Evolutionary conservation across 2,888 invertebrate genomes (phyloP).

Genomic region (Dolichopus griseipennis): DNA sequence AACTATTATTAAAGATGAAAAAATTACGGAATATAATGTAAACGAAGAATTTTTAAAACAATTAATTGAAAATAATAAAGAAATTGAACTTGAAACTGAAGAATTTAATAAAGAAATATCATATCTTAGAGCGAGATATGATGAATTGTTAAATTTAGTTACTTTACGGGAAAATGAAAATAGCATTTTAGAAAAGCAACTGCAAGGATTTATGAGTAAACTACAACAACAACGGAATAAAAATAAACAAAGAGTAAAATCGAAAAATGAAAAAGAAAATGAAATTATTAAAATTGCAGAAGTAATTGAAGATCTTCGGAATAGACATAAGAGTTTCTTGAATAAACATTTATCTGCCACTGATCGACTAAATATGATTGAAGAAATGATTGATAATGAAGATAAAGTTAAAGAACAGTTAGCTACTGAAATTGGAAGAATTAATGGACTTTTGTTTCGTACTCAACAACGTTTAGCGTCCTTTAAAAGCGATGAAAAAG

Average conservation of each 20-base stretch:
- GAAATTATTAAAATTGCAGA: constrained; percentile 27
- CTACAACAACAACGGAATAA: constrained; percentile 35
- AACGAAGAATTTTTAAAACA: constrained; percentile 46
- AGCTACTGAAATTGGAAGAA: constrained; percentile 31
- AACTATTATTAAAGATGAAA: constrained; percentile 33
- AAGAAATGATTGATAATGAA: constrained; percentile 38
- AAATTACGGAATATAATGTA: constrained; percentile 41
- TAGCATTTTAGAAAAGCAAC: constrained; percentile 32
- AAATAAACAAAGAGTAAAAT: constrained; percentile 31
- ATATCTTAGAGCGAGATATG: constrained; percentile 35
- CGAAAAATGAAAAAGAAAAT: constrained; percentile 26
- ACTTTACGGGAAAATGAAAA: constrained; percentile 43
- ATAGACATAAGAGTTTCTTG: constrained; percentile 29
- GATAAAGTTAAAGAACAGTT: constrained; percentile 30
- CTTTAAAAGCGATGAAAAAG: constrained; percentile 32
- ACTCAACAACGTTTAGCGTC: constrained; percentile 34
- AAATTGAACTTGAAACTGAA: constrained; percentile 42
- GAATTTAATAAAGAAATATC: constrained; percentile 41
- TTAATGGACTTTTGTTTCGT: constrained; percentile 35
- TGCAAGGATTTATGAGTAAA: constrained; percentile 33
- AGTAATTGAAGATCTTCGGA: constrained; percentile 26
- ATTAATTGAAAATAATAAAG: constrained; percentile 47
- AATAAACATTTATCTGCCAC: constrained; percentile 34
- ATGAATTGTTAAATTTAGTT: constrained; percentile 34
- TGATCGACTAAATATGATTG: constrained; percentile 36